phyloP scores from a whole-genome alignment of 2,113 vertebrate species.

The Chaetorhynchus papuensis region DNA sequence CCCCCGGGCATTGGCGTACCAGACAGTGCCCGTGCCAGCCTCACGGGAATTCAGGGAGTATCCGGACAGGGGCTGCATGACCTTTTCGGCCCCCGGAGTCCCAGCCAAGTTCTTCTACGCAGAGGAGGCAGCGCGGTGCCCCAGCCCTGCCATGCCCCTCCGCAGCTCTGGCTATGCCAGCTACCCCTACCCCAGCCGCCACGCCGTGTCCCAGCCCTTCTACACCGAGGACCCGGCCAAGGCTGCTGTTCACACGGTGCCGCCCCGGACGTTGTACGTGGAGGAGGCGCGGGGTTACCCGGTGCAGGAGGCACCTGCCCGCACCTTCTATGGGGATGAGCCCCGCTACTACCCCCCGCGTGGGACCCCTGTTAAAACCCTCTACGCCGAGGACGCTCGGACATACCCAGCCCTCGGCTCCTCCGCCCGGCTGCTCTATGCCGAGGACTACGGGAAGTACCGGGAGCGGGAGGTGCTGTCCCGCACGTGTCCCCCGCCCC shows the following conservation, averaged over 20 bases:
- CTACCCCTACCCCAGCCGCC: slow-evolving; percentile 39
- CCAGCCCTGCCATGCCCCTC: slow-evolving; percentile 55
- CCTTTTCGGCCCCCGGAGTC: slow-evolving; percentile 79
- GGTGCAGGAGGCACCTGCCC: slow-evolving; percentile 73
- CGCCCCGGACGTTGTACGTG: slow-evolving; percentile 71
- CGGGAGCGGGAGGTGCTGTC: slow-evolving; percentile 77
- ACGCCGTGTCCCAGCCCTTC: slow-evolving; percentile 11
- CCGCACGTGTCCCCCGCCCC: slow-evolving; percentile 70
- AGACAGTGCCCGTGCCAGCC: slow-evolving; percentile 75
- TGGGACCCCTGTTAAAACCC: slow-evolving; percentile 71
- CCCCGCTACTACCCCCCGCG: slow-evolving; percentile 55
- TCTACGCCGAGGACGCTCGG: slow-evolving; percentile 73
- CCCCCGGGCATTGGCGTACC: slow-evolving; percentile 71
- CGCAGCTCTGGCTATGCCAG: slow-evolving; percentile 56
- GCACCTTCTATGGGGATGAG: slow-evolving; percentile 81
- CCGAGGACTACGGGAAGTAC: slow-evolving; percentile 78
- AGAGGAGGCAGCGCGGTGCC: slow-evolving; percentile 78
- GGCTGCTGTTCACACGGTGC: slow-evolving; percentile 58
- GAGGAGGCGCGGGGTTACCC: slow-evolving; percentile 80
- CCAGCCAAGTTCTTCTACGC: slow-evolving; percentile 90
- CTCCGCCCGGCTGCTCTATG: slow-evolving; percentile 73
- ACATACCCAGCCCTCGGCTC: slow-evolving; percentile 69
- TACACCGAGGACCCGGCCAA: slow-evolving; percentile 37
- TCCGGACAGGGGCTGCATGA: slow-evolving; percentile 76
- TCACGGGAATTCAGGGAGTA: slow-evolving; percentile 73